Base-by-base conservation (phyloP, 1,140 invertebrate genomes). In the Radopholus similis region DNA sequence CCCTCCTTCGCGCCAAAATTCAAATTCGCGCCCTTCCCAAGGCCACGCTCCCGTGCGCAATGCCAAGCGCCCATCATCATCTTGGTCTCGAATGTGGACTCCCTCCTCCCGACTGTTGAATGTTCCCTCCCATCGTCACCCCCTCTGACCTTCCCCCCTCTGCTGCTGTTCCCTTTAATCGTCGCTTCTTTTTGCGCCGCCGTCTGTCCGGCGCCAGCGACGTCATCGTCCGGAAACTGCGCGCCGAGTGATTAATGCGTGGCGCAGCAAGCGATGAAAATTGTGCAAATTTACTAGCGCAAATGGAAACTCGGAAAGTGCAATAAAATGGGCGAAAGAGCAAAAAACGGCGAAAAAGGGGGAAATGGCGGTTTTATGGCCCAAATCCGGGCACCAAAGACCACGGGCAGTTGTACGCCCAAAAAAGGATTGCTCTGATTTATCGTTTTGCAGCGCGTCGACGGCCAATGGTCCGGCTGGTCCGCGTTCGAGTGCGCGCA, bases 401-500 rank as follows among this genome's bases (percentile, higher is more conserved):
- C 6, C 5, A 6, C 44, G n/a, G 15, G 26, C 44, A 18, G 23
- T 51, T 51, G 1, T 28, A 51, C 23, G 23, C 47, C 47, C 47
- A 68, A 68, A 49, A n/a, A n/a, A n/a, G n/a, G n/a, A n/a, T n/a
- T n/a, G n/a, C n/a, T n/a, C n/a, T n/a, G n/a, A n/a, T 65, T 68
- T 30, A 66, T 51, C 26, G 34, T 23, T 57, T 80, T 78, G 13
- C 47, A 80, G 78, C 57, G 64, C 30, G 44, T 78, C 11, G 70
- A 81, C 40, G 79, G 79, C 13, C 76, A 73, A 23, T 81, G 81
- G 81, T 75, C 76, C 18, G 68, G 21, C 21, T 81, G 81, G 80
- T 60, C 63, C 44, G 15, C 62, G 3, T 42, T 68, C 18, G 44
- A 59, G 28, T 81, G 79, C 56, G 44, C 55, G n/a, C 64, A 72